Evolutionary conservation across 92 coral and sea anemone genomes (phyloP).

Genomic region (Porites evermanni): DNA sequence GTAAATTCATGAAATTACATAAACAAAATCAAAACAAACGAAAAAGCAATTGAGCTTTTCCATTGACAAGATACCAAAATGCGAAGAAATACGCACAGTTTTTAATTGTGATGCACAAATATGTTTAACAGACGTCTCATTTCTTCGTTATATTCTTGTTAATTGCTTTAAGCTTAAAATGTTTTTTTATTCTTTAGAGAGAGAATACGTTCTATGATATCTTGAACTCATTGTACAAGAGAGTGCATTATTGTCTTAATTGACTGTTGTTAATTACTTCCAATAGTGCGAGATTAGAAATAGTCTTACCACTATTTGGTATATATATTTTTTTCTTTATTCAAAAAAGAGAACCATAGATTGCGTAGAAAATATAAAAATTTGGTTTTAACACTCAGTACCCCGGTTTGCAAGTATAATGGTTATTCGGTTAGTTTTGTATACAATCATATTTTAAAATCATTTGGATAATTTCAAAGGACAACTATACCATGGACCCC

Average conservation of each 20-base stretch:
- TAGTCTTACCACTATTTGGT: not conserved
- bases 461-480: not conserved
- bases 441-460: not conserved
- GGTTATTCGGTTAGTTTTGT: not conserved
- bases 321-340: not conserved
- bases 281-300: too few species aligned
- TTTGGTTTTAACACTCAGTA: not conserved
- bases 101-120: not conserved
- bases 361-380: too few species aligned
- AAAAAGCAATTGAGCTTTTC: not conserved
- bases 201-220: not conserved
- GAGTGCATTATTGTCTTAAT: too few species aligned
- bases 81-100: not conserved
- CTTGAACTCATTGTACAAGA: not conserved
- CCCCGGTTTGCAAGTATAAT: constrained; percentile 1
- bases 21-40: too few species aligned
- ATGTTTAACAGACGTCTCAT: too few species aligned
- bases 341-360: not conserved
- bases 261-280: too few species aligned
- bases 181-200: not conserved
- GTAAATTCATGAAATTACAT: too few species aligned
- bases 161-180: not conserved
- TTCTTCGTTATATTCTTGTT: not conserved
- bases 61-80: constrained; percentile 10
- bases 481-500: not conserved